Evolutionary conservation across 2,113 vertebrate species (phyloP), one percentile per base, ranked within the genome.

Genomic region (Aegithalos caudatus): DNA sequence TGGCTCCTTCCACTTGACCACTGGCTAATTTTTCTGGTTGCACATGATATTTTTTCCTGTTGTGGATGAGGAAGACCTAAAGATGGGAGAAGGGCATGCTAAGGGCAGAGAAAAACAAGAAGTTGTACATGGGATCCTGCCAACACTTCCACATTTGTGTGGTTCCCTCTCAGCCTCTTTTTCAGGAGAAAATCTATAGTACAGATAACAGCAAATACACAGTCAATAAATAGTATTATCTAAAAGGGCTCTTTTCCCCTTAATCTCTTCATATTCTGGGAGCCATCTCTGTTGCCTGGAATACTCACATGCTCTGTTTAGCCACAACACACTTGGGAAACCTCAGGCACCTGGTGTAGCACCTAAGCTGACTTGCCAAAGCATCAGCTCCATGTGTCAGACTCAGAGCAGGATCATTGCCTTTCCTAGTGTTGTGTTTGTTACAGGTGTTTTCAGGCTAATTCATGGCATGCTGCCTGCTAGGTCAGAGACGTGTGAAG

Each of bases 11-110:
- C 45, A 53, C 25, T 89, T 79, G 58, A 61, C 47, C 38, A 54
- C 44, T 58, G 35, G 62, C 33, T 91, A 14, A 48, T 87, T 92
- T 89, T 91, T 92, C 53, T 78, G 11, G 5, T 70, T 86, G 67
- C 37, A 77, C 82, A 58, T 44, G 4, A 11, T 80, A 80, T 86
- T 83, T 94, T 89, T 95, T 95, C 87, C 90, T 81, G 90, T 94
- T 70, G n/a, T 51, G 82, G 29, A 81, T 86, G 47, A 71, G 64
- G 80, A 94, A 73, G 44, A 81, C 18, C 33, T 93, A 67, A 86
- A 81, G 82, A 83, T 15, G 12, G 61, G 57, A 82, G 38, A 88
- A 94, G 88, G 58, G 45, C 73, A 72, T 44, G 12, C 57, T 44
- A 35, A 94, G 72, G 56, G 61, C 28, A 77, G 35, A 86, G 47